Evolutionary conservation across 2,797 vertebrate species (phyloP).

Genomic region (Balearica regulorum): DNA sequence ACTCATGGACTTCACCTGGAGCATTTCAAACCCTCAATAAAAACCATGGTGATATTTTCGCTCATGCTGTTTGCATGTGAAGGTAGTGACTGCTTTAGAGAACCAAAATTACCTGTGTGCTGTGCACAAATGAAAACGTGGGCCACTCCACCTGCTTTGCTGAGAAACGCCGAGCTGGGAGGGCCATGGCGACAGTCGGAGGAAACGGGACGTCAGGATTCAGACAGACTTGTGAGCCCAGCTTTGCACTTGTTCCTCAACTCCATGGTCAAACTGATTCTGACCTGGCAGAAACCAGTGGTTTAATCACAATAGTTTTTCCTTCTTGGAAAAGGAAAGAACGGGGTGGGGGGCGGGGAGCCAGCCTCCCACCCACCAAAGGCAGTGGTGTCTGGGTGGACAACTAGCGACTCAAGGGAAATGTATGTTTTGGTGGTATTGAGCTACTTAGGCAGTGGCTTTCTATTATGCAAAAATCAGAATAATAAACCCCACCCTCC

Average conservation of each 20-base stretch:
- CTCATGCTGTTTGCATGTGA: background rate
- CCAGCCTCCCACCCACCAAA: background rate
- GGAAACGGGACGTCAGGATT: background rate
- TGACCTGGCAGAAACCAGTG: background rate
- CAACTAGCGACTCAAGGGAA: background rate
- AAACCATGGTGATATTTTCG: background rate
- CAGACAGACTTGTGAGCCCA: background rate
- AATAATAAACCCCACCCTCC: background rate
- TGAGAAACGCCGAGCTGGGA: background rate
- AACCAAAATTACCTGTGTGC: background rate
- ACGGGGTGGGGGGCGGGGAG: background rate
- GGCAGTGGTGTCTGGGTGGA: background rate
- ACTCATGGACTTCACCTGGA: background rate
- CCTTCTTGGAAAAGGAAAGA: background rate
- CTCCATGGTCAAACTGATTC: background rate
- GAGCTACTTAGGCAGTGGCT: background rate
- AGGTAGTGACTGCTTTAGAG: background rate
- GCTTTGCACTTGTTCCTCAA: background rate
- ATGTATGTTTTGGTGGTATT: background rate
- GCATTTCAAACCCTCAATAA: background rate
- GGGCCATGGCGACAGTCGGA: rapidly evolving
- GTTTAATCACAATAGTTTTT: background rate
- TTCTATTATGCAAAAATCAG: background rate
- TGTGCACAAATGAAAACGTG: rapidly evolving
- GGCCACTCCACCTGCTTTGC: background rate